Evolutionary conservation across 2,113 vertebrate species (phyloP).

Genomic region (Phodopus roborovskii): DNA sequence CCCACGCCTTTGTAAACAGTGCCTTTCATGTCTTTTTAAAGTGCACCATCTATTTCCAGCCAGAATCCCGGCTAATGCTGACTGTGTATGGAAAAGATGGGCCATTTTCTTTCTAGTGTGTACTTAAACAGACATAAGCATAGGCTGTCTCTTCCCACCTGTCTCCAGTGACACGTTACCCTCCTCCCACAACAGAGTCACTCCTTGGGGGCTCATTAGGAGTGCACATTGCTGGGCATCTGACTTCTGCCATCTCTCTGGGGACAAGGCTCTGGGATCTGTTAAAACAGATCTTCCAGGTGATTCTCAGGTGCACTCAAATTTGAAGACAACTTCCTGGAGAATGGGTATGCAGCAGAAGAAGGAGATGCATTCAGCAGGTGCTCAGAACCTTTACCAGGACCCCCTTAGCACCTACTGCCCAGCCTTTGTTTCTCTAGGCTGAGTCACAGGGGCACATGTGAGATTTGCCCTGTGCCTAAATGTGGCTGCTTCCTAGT

Average conservation of each 20-base stretch:
- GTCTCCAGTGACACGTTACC: neutral
- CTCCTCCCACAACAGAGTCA: neutral
- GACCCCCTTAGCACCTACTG: neutral
- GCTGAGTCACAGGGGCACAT: neutral
- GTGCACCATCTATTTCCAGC: neutral
- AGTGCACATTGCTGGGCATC: neutral
- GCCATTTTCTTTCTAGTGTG: neutral
- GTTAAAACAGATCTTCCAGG: neutral
- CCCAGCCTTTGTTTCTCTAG: neutral
- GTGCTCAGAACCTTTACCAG: neutral
- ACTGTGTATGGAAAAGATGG: neutral
- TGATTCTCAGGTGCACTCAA: neutral
- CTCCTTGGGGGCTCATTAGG: neutral
- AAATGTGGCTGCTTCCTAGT: neutral
- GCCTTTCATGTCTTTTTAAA: neutral
- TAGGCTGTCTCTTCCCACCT: neutral
- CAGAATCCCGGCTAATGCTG: neutral
- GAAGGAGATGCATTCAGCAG: too few relatives aligned
- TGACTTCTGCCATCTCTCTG: neutral
- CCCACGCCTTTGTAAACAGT: neutral
- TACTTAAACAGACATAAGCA: neutral
- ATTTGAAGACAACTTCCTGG: neutral
- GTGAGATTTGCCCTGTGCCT: neutral
- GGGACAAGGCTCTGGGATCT: neutral
- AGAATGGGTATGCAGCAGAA: fast-evolving